Evolutionary conservation across 2,888 invertebrate genomes (phyloP).

Genomic region (Drosophila percnosoma): DNA sequence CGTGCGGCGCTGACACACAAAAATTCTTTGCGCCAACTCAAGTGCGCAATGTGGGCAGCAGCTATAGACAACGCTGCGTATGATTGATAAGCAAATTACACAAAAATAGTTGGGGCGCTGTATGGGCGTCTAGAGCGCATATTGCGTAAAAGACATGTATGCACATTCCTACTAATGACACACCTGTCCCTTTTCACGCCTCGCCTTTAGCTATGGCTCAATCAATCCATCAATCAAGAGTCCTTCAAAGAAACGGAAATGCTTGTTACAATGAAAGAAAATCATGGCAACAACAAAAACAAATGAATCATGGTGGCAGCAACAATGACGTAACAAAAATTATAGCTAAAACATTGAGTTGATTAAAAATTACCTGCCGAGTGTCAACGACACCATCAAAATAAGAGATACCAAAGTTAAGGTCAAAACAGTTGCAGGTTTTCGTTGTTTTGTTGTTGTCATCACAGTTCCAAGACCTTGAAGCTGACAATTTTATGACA

Average conservation of each 20-base stretch:
- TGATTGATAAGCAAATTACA: conserved; percentile 76
- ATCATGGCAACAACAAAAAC: conserved; percentile 12
- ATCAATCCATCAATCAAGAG: conserved; percentile 50
- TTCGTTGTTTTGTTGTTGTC: conserved; percentile 50
- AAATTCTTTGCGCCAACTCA: conserved; percentile 46
- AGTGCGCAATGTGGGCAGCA: conserved; percentile 50
- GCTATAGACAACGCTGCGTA: conserved; percentile 59
- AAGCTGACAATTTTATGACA: conserved; percentile 69
- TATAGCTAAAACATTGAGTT: conserved; percentile 40
- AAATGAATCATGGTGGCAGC: conserved; percentile 62
- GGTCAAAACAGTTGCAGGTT: conserved; percentile 55
- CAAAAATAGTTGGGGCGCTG: neutral
- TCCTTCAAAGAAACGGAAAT: conserved; percentile 70
- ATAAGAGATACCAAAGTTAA: conserved; percentile 61
- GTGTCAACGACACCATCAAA: conserved; percentile 69
- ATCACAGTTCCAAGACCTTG: conserved; percentile 56
- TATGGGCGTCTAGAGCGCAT: conserved; percentile 39
- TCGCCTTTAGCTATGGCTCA: conserved; percentile 14
- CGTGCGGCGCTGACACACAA: conserved; percentile 70
- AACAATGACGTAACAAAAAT: conserved; percentile 64
- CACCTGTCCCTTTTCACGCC: conserved; percentile 56
- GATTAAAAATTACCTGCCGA: conserved; percentile 35
- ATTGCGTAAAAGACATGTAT: conserved; percentile 57
- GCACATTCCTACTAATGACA: conserved; percentile 30
- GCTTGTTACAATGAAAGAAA: conserved; percentile 31